phyloP scores from a whole-genome alignment of 2,888 invertebrate species.

The Strigamia maritima region DNA sequence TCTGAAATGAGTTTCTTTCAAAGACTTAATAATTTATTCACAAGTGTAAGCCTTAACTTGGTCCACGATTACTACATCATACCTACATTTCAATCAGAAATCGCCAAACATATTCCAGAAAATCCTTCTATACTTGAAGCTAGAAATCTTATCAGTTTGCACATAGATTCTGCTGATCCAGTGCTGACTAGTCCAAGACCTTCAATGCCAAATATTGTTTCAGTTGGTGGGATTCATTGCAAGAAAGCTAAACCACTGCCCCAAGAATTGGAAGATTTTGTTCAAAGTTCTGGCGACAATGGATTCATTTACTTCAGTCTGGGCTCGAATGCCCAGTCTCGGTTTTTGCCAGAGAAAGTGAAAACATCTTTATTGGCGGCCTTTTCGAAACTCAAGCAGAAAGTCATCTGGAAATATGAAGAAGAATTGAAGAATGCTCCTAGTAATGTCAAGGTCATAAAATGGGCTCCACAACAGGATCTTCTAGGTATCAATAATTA shows the following conservation, averaged over 20 bases:
- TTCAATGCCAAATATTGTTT: neutral
- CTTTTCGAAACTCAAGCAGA: conserved; percentile 29
- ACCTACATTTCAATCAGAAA: neutral
- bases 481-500: conserved; percentile 7
- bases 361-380: neutral
- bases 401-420: conserved; percentile 22
- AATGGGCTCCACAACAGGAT: conserved; percentile 26
- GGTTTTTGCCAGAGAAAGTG: neutral
- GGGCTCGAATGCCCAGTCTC: neutral
- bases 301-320: conserved; percentile 31
- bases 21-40: neutral
- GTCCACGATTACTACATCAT: neutral
- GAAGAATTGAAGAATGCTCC: conserved; percentile 3
- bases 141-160: neutral
- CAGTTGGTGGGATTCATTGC: conserved; percentile 63
- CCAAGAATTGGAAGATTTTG: conserved; percentile 13
- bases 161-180: neutral
- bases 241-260: conserved; percentile 46
- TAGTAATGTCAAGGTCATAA: neutral
- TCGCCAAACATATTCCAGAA: neutral
- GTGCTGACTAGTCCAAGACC: neutral
- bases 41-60: neutral
- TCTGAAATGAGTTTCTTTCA: neutral
- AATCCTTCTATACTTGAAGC: neutral
- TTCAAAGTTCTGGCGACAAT: conserved; percentile 9